Evolutionary conservation across 2,797 vertebrate species (phyloP), one percentile per base, ranked within the genome.

Genomic region (Karalla daura): DNA sequence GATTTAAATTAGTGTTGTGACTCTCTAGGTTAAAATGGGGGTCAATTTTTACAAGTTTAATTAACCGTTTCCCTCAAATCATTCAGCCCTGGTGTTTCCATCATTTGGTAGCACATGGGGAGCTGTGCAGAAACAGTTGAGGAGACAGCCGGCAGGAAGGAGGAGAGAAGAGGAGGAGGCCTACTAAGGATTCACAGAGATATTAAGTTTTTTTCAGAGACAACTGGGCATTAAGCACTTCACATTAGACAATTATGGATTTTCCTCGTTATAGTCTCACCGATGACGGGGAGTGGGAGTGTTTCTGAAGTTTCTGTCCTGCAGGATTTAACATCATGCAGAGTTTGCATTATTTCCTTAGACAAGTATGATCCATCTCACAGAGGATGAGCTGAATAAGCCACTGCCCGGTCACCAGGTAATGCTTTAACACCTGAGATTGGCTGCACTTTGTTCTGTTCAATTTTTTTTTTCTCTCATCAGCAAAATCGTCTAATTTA

Each of bases 381-480:
- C 52, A 40, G 18, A 20, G 58, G 63, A 65, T 74, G 25, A 80
- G 62, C 63, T n/a, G 27, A 18, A 44, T 66, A 67, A 74, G 59
- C 61, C 28, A 20, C 60, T 51, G 67, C 59, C 59, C 45, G 21
- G 30, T 80, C 69, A 63, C 25, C 59, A 63, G 70, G 64, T 82
- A 68, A 80, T 65, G 27, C 59, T 60, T 73, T 63, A 68, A 74
- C 60, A 81, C 72, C 77, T 70, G 10, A 63, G 65, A 71, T 56
- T 44, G 61, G 17, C 68, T 71, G 46, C 51, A 74, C 27, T 70
- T 76, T 39, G 13, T 74, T 74, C 41, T 32, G 36, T 76, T 72
- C 66, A 81, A 35, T 36, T 63, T 68, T 71, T 80, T 66, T 70
- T 46, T 44, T 18, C 18, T 79, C 81, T 63, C 63, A 83, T 70